Evolutionary conservation across 2,888 invertebrate species (phyloP).

Genomic region (Dasypogon diadema): DNA sequence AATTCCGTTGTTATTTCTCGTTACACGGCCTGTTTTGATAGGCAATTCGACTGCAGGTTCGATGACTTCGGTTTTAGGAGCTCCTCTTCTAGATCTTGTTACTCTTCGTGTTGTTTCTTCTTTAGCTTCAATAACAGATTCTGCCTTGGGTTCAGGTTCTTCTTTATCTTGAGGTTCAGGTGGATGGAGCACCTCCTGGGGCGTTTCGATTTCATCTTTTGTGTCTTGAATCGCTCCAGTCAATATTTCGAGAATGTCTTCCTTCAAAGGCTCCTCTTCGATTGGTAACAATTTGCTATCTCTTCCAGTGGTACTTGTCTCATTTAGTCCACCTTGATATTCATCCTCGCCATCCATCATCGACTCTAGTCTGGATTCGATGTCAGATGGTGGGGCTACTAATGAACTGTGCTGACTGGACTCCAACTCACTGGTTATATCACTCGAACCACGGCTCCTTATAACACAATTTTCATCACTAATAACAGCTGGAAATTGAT

Average conservation of each 20-base stretch:
- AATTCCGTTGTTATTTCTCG: constrained; percentile 54
- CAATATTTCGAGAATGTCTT: constrained; percentile 65
- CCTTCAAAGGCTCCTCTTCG: constrained; percentile 62
- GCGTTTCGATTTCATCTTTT: constrained; percentile 24
- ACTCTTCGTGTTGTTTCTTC: constrained; percentile 58
- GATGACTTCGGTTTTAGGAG: constrained; percentile 36
- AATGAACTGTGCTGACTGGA: constrained; percentile 68
- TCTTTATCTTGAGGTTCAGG: background rate
- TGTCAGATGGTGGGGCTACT: constrained; percentile 67
- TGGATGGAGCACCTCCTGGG: background rate
- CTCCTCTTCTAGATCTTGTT: constrained; percentile 61
- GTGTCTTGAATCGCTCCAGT: constrained; percentile 58
- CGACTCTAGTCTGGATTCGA: constrained; percentile 67
- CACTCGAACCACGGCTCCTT: constrained; percentile 68
- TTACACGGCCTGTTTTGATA: constrained; percentile 50
- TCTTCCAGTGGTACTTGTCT: background rate
- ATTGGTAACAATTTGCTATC: constrained; percentile 31
- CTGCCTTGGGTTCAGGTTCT: background rate
- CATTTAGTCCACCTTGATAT: constrained; percentile 20
- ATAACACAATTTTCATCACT: constrained; percentile 67
- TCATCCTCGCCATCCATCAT: constrained; percentile 64
- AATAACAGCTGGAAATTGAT: constrained; percentile 60
- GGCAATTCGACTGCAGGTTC: background rate
- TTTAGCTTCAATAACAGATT: constrained; percentile 37
- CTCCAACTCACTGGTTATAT: constrained; percentile 68